Evolutionary conservation across 2,113 vertebrate species (phyloP).

Genomic region (Gila orcuttii): DNA sequence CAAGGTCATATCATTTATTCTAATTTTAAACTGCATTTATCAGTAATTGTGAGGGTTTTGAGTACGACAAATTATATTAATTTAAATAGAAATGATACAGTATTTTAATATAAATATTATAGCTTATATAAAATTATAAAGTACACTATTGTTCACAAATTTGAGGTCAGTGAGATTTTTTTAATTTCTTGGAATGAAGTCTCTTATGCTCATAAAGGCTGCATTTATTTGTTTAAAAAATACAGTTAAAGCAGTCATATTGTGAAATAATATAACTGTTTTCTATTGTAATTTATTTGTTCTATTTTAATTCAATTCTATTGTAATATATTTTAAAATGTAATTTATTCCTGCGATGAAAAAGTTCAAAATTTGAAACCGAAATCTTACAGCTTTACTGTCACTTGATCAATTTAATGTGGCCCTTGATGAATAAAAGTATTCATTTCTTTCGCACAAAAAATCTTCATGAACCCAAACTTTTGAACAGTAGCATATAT

Average conservation of each 20-base stretch:
- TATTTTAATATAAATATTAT: neutral
- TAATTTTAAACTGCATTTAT: neutral
- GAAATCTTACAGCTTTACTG: neutral
- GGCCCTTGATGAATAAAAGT: neutral
- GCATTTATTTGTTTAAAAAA: neutral
- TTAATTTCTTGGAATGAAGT: neutral
- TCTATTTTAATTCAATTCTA: neutral
- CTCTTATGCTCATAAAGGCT: neutral
- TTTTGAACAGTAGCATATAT: too few relatives aligned
- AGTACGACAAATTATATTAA: neutral
- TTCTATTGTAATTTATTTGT: too few relatives aligned
- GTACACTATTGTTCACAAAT: neutral
- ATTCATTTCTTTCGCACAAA: neutral
- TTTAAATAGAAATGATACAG: neutral
- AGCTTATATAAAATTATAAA: neutral
- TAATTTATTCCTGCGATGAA: neutral
- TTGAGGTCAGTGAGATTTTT: neutral
- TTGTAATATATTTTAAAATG: neutral
- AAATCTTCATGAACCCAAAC: too few relatives aligned
- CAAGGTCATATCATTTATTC: neutral
- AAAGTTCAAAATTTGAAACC: neutral
- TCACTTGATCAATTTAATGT: neutral
- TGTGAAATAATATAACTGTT: neutral
- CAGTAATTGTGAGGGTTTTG: neutral
- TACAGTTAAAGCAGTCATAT: neutral